Conservation (phyloP, 30 jellyfish, hydroid and myxozoan species). For the Morbakka virulenta region DNA sequence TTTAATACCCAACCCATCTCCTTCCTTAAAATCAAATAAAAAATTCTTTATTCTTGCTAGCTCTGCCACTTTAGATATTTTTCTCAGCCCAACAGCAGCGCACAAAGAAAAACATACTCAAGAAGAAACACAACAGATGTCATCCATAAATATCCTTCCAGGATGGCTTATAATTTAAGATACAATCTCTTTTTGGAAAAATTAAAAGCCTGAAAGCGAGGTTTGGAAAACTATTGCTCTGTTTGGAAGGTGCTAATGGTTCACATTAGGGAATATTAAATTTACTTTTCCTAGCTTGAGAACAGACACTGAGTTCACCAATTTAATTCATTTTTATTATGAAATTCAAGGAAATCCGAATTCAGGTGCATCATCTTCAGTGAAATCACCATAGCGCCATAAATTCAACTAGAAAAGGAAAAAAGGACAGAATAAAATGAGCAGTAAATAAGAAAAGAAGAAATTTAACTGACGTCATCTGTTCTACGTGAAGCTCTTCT, state of each 20-base stretch:
- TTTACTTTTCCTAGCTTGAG: neutral
- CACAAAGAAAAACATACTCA: too few species aligned
- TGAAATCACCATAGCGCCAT: conserved; percentile 98
- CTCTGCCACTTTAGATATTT: too few species aligned
- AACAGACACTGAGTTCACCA: conserved; percentile 81
- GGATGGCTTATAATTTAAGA: neutral
- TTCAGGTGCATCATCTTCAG: conserved; percentile 99
- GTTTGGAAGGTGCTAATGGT: neutral
- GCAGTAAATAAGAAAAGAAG: neutral
- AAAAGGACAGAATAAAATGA: neutral
- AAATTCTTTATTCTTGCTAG: too few species aligned
- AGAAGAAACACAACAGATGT: too few species aligned
- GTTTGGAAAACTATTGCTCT: neutral
- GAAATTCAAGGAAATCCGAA: conserved; percentile 67
- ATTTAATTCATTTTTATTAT: neutral
- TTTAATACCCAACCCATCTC: too few species aligned
- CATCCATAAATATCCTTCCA: neutral
- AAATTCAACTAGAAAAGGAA: conserved; percentile 61
- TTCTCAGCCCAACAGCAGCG: too few species aligned
- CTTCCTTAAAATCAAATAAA: too few species aligned
- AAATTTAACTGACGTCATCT: too few species aligned
- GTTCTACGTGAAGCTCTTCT: too few species aligned
- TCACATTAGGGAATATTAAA: neutral
- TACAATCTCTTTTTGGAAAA: neutral
- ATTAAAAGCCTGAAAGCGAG: neutral